Percentiles rank a stretch among this genome's conserved stretches.
Evolutionary conservation across 2,888 invertebrate genomes (phyloP).

Genomic region (Micropterix aruncella): DNA sequence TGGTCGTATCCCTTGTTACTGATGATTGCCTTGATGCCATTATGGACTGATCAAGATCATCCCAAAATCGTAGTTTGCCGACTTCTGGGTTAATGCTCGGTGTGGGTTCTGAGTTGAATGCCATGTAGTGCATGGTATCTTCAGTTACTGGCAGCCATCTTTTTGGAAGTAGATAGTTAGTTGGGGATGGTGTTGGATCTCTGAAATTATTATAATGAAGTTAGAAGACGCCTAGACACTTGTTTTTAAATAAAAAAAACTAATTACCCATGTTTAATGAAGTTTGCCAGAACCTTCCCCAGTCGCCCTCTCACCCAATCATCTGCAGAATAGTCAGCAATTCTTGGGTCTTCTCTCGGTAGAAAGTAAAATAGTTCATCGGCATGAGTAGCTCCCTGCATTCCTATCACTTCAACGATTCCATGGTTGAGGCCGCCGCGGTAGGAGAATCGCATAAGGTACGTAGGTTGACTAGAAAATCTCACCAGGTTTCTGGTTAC

Average conservation of each 20-base stretch:
- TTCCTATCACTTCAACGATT: conserved; percentile 1
- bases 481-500: neutral
- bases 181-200: too few relatives aligned
- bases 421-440: neutral
- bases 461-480: neutral
- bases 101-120: neutral
- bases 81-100: neutral
- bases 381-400: conserved; percentile 23
- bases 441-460: neutral
- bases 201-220: too few relatives aligned
- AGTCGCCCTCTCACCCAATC: conserved; percentile 21
- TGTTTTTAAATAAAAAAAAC: too few relatives aligned
- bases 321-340: conserved; percentile 18
- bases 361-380: conserved; percentile 32
- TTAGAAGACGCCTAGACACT: too few relatives aligned
- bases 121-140: too few relatives aligned
- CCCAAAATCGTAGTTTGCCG: neutral
- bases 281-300: conserved; percentile 27
- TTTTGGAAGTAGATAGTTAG: too few relatives aligned
- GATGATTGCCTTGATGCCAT: too few relatives aligned
- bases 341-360: conserved; percentile 22
- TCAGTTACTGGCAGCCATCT: too few relatives aligned
- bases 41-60: too few relatives aligned
- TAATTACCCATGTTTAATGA: conserved; percentile 27
- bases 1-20: too few relatives aligned